Conservation (phyloP, 2,113 vertebrate genomes). For the Todiramphus saurophagus region DNA sequence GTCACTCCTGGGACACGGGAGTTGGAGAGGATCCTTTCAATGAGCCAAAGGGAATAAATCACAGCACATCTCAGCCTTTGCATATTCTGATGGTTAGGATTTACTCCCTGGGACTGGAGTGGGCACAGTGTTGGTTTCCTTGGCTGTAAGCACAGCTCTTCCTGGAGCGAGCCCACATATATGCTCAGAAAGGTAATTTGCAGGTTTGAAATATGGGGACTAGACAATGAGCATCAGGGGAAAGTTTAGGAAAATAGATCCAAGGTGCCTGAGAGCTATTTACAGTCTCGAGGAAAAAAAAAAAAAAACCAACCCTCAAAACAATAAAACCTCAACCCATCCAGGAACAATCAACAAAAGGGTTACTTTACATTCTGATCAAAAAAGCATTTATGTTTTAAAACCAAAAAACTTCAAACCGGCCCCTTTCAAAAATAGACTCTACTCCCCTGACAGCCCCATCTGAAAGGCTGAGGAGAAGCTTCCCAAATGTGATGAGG, state of each 20-base stretch:
- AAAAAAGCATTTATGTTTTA: neutral
- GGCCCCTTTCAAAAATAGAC: constrained; percentile 20
- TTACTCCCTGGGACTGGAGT: neutral
- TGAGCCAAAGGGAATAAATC: neutral
- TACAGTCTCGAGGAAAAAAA: neutral
- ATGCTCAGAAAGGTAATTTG: neutral
- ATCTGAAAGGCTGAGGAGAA: constrained; percentile 21
- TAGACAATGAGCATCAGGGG: neutral
- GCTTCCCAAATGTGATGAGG: constrained; percentile 45
- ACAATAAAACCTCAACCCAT: neutral
- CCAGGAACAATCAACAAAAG: neutral
- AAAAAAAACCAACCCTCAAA: neutral
- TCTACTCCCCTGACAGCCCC: neutral
- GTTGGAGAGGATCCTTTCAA: neutral
- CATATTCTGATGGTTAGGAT: neutral
- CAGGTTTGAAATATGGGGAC: neutral
- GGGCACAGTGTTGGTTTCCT: neutral
- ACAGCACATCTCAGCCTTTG: neutral
- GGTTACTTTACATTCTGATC: neutral
- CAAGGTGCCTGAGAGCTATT: neutral
- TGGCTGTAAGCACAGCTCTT: neutral
- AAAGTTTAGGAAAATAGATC: neutral
- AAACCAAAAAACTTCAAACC: constrained; percentile 21
- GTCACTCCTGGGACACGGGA: neutral
- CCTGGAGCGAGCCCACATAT: neutral